Percentiles rank a stretch among this genome's conserved stretches.
Evolutionary conservation across 1,140 invertebrate genomes (phyloP).

Genomic region (Trichomalopsis sarcophagae): DNA sequence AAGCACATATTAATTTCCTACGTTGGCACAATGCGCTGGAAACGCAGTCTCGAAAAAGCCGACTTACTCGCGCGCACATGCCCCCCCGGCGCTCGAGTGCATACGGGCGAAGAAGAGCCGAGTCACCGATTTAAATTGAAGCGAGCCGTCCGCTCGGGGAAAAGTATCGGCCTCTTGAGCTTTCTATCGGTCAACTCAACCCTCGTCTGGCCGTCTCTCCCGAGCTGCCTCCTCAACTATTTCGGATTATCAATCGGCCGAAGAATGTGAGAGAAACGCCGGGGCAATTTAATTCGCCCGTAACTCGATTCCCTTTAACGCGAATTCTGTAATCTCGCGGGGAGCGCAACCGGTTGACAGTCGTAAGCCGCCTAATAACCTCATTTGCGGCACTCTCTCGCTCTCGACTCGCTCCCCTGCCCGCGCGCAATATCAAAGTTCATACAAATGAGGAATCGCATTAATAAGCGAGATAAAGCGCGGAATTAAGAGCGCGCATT

Average conservation of each 20-base stretch:
- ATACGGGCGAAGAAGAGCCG: slow-evolving; percentile 19
- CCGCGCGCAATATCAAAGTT: slow-evolving; percentile 25
- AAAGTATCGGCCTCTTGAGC: slow-evolving; percentile 24
- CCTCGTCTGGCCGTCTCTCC: background rate
- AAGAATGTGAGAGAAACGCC: background rate
- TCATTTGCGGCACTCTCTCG: background rate
- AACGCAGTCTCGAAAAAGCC: slow-evolving; percentile 21
- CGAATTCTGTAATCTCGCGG: slow-evolving; percentile 6
- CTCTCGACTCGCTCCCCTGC: background rate
- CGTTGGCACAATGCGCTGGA: background rate
- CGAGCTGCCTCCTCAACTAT: too few species aligned
- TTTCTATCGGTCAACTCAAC: slow-evolving; percentile 38
- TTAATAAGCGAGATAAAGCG: slow-evolving; percentile 43
- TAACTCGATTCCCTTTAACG: slow-evolving; percentile 5
- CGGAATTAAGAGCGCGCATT: slow-evolving; percentile 42
- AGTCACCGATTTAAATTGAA: slow-evolving; percentile 53
- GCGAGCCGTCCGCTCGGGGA: background rate
- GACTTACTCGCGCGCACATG: background rate
- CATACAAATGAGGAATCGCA: slow-evolving; percentile 48
- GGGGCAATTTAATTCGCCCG: slow-evolving; percentile 15
- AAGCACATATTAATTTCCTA: slow-evolving; percentile 8
- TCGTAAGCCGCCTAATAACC: slow-evolving; percentile 36
- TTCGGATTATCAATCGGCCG: too few species aligned
- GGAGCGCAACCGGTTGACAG: slow-evolving; percentile 24
- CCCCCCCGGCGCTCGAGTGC: background rate